Base-by-base conservation (phyloP, 2,888 invertebrate genomes). In the Limnephilus marmoratus region DNA sequence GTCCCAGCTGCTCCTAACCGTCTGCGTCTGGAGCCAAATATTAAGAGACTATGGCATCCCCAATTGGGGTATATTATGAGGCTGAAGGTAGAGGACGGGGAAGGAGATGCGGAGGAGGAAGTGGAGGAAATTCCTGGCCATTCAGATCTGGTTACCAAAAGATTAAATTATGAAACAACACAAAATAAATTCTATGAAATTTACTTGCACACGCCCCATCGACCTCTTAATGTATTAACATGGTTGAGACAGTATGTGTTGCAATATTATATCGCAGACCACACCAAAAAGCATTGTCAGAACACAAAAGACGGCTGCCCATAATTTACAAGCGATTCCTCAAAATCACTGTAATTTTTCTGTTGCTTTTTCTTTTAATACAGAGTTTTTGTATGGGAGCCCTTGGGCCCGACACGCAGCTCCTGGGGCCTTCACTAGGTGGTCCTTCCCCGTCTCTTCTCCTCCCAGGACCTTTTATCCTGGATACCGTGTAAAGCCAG, bases 361-460 rank as follows among this genome's bases (percentile, higher is more conserved):
- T 29, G 7, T n/a, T 11, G 45, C 29, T 49, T 29, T 85, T 86
- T 49, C 41, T 86, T 45, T 29, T 86, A 86, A 86, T 86, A 15
- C n/a, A 45, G 86, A 45, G 86, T 86, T 86, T 86, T 86, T 45
- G 86, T 45, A 86, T 45, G 49, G 86, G 9, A 29, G 41, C 85
- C 90, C 90, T 53, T 80, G 80, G 90, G 90, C 91, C 81, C 85
- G 80, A 68, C 93, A 93, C 92, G 93, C 93, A 93, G 85, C 92
- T 88, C 91, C 92, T 68, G 93, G 80, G 91, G 93, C 83, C 87
- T 88, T 91, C 92, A 91, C 91, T 91, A 91, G 92, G 93, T 93
- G 93, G 93, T 85, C 93, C 45, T 24, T 31, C 34, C 34, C 83
- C 34, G 34, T 31, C 7, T 18, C 24, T 83, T 83, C 37, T 37